Conservation (phyloP, 2,888 invertebrate species). For the Urechis unicinctus region DNA sequence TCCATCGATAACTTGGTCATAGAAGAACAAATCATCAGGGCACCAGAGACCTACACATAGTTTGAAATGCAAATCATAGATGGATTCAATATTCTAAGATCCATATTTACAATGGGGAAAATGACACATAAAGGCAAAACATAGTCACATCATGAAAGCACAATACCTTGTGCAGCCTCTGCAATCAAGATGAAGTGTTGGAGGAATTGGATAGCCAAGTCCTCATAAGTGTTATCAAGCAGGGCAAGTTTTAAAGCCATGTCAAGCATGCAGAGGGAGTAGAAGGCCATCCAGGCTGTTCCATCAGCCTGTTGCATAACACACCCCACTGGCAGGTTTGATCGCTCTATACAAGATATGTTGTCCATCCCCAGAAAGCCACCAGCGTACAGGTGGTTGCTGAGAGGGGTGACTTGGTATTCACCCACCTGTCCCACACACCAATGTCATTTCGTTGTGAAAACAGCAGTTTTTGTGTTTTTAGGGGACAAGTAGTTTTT, state of each 20-base stretch:
- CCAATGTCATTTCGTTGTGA: too few species aligned
- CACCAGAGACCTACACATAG: constrained; percentile 41
- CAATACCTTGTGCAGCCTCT: too few species aligned
- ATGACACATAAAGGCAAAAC: too few species aligned
- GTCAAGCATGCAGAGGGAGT: constrained; percentile 45
- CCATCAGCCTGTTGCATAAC: constrained; percentile 42
- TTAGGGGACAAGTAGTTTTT: too few species aligned
- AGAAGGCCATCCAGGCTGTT: constrained; percentile 50
- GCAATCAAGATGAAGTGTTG: constrained; percentile 47
- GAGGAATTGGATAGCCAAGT: constrained; percentile 50
- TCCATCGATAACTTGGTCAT: constrained; percentile 26
- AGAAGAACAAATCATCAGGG: constrained; percentile 47
- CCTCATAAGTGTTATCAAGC: constrained; percentile 43
- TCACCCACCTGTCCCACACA: constrained; percentile 53
- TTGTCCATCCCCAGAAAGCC: constrained; percentile 49
- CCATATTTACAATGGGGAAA: neutral
- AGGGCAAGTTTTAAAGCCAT: constrained; percentile 45
- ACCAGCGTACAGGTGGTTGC: constrained; percentile 39
- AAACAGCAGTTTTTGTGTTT: too few species aligned
- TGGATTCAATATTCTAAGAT: too few species aligned
- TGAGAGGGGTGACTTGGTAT: constrained; percentile 36
- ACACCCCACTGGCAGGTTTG: constrained; percentile 23
- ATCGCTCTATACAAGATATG: constrained; percentile 45
- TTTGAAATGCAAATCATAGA: neutral
- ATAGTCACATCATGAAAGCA: too few species aligned